phyloP scores from a whole-genome alignment of 2,113 vertebrate genomes.

The Chaetodon trifascialis region DNA sequence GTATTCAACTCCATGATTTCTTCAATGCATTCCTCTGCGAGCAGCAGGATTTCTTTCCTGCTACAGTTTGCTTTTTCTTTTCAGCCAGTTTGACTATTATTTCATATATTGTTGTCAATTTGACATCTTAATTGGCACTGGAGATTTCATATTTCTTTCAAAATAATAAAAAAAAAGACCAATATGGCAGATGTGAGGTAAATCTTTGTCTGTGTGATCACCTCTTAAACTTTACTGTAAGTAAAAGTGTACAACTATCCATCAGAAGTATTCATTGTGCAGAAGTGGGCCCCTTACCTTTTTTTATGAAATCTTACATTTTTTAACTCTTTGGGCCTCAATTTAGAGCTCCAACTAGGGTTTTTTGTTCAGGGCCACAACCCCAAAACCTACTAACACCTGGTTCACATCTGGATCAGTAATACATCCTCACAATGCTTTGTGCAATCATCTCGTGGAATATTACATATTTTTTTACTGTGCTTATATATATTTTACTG shows the following conservation, averaged over 20 bases:
- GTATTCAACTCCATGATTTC: background rate
- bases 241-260: background rate
- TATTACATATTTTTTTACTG: too few species aligned
- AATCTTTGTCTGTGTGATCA: background rate
- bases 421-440: too few species aligned
- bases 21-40: background rate
- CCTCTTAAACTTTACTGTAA: background rate
- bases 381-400: too few species aligned
- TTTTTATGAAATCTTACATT: too few species aligned
- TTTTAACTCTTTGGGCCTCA: background rate
- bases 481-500: too few species aligned
- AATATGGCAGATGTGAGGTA: background rate
- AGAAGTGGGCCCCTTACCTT: too few species aligned
- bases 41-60: background rate
- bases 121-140: background rate
- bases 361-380: too few species aligned
- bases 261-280: too few species aligned
- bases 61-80: background rate
- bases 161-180: background rate
- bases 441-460: too few species aligned
- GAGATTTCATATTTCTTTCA: background rate
- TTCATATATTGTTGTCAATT: background rate
- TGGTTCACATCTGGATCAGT: too few species aligned
- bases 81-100: background rate
- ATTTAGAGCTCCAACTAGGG: too few species aligned